Conservation (phyloP, 1,140 invertebrate genomes). For the Homalodisca vitripennis region DNA sequence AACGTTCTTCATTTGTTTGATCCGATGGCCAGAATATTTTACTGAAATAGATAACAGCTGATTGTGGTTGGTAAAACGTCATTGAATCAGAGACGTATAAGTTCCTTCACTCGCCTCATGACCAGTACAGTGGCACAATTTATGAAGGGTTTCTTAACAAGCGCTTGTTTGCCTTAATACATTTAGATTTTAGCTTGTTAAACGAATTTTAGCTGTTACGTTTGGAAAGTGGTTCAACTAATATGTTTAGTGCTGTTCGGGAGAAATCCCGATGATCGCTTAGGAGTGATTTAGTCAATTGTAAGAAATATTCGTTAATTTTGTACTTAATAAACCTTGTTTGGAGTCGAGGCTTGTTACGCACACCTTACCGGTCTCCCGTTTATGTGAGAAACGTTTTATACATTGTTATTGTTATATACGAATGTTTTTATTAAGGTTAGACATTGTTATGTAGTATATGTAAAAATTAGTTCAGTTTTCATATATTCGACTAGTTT, state of each 20-base stretch:
- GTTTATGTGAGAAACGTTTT: slow-evolving; percentile 8
- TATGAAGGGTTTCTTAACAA: background rate
- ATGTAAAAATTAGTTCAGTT: background rate
- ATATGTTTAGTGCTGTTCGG: no score
- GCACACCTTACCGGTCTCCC: background rate
- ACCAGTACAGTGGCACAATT: background rate
- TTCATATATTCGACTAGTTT: background rate
- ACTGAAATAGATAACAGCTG: no score
- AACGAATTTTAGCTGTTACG: background rate
- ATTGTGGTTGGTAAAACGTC: no score
- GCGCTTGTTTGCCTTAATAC: background rate
- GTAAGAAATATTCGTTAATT: background rate
- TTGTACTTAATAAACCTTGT: background rate
- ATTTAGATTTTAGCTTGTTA: background rate
- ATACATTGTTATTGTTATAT: slow-evolving; percentile 22
- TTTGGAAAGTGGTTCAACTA: background rate
- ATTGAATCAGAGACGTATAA: no score
- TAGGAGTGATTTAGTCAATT: slow-evolving; percentile 10
- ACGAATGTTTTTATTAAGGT: slow-evolving; percentile 16
- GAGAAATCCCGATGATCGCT: no score
- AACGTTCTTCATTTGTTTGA: no score
- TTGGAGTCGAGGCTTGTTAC: background rate
- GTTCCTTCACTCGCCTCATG: background rate
- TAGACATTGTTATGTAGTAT: slow-evolving; percentile 20
- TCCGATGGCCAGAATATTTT: no score